Base-by-base conservation (phyloP, 2,113 vertebrate genomes). In the Brachyhypopomus gauderio region DNA sequence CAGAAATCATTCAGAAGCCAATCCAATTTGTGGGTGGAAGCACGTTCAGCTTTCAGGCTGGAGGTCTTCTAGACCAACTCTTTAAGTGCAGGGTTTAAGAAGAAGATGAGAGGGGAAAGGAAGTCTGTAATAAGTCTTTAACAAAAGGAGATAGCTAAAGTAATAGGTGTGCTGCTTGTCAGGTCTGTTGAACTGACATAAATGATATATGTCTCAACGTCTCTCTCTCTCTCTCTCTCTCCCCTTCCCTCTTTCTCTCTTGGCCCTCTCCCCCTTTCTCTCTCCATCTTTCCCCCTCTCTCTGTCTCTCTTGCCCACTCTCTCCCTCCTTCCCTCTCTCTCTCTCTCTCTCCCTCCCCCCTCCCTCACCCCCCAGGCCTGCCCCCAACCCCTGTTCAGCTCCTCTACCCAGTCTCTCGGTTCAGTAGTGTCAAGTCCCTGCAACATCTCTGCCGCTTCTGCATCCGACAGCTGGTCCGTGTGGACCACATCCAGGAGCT, bases 401-500 rank as follows among this genome's bases (percentile, higher is more conserved):
- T 98, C 71, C 95, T 97, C 69, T 96, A 96, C 30, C 97, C 96
- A 0, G 97, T 97, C 7, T 98, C 96, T 16, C 93, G 96, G 75
- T 97, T 98, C 88, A 98, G 96, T 95, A 96, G 96, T 83, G 95
- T 98, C 27, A 96, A 96, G 2, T 97, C 96, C 1, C 91, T 98
- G 78, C 97, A 98, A 89, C 97, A 98, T 88, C 94, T 98, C 87
- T 98, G 97, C 82, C 96, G 96, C 55, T 98, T 98, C 89, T 96
- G 97, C 86, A 97, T 98, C 89, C 92, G 97, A 76, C 96, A 98
- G 88, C 95, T 96, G 76, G 96, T 97, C 83, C 91, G 96, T 17
- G 97, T 98, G 87, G 96, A 98, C 94, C 91, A 98, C 85, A 96
- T 98, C 89, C 96, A 96, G 91, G 96, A 97, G 94, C 96, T 98